phyloP scores from a whole-genome alignment of 2,888 invertebrate species.

The Micropterix aruncella region DNA sequence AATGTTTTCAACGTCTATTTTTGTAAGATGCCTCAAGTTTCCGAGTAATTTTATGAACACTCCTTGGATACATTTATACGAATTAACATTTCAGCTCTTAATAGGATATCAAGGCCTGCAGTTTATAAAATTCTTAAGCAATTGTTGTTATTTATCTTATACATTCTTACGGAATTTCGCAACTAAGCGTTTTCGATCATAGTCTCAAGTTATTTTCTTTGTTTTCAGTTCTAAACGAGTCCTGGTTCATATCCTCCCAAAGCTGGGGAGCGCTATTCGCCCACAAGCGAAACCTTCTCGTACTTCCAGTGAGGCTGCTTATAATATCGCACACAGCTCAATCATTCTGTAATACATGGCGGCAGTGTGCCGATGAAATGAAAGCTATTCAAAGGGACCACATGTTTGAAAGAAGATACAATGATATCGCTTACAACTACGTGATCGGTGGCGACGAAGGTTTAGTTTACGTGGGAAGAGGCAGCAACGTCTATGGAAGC shows the following conservation, averaged over 20 bases:
- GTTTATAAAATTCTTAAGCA: too few species aligned
- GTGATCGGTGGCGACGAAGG: slow-evolving; percentile 27
- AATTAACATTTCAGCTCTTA: too few species aligned
- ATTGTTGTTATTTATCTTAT: too few species aligned
- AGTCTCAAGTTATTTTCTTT: too few species aligned
- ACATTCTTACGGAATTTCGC: too few species aligned
- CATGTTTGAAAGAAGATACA: slow-evolving; percentile 17
- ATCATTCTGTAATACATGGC: slow-evolving; percentile 18
- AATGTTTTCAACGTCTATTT: too few species aligned
- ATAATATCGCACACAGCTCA: slow-evolving; percentile 25
- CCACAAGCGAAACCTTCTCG: slow-evolving; percentile 18
- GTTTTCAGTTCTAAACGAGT: slow-evolving; percentile 25
- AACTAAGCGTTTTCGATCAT: too few species aligned
- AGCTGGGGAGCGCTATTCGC: slow-evolving; percentile 29
- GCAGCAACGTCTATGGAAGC: slow-evolving; percentile 23
- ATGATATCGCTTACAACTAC: slow-evolving; percentile 28
- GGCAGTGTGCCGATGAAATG: slow-evolving; percentile 20
- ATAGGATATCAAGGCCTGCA: too few species aligned
- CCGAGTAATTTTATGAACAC: too few species aligned
- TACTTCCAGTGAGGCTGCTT: slow-evolving; percentile 21
- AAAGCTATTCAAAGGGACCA: slow-evolving; percentile 21
- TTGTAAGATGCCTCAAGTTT: too few species aligned
- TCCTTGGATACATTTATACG: too few species aligned
- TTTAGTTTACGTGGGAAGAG: slow-evolving; percentile 27
- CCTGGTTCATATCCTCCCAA: slow-evolving; percentile 28